Base-by-base conservation (phyloP, 1,140 invertebrate species). In the Drosophila mayri region DNA sequence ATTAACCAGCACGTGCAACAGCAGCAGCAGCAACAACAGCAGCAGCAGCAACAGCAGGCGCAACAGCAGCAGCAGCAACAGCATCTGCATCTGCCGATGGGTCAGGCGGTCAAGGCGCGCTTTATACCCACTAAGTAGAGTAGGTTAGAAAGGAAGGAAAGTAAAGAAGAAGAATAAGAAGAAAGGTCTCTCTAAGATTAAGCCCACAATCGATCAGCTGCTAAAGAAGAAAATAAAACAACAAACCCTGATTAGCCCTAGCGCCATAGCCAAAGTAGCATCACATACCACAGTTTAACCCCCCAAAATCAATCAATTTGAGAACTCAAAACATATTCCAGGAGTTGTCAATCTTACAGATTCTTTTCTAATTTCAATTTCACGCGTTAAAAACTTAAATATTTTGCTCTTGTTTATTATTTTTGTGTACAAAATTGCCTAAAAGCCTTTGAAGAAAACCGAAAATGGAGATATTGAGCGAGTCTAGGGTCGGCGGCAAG, bases 1-100 rank as follows among this genome's bases (percentile, higher is more conserved):
- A 84, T 92, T 43, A 92, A 91, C 79, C 91, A 92, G 65, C 91
- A 92, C 40, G 87, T 92, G 71, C 91, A 92, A 55, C 90, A 92
- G 37, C 90, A 91, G 64, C 67, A 22, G 25, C 79, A 80, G 0
- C 82, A 81, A 7, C 76, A 79, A 4, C 76, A 80, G 1, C 63
- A 64, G 4, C 60, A 63, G 9, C 83, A 81, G 18, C 74, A 76
- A 20, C 88, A 86, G 22, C 74, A 76, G 41, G 25, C 25, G 25
- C 25, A 25, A 25, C 25, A 25, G 25, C 25, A 25, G 22, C 84
- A 86, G 59, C 68, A 72, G 40, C 81, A 84, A 35, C 81, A 84
- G 54, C 82, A 86, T 57, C 76, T 87, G n/a, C 82, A 82, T 63
- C 43, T 87, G 70, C 72, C 84, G 14, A 87, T 90, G 71, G 90